Evolutionary conservation across 2,113 vertebrate genomes (phyloP).

Genomic region (Anas platyrhynchos): DNA sequence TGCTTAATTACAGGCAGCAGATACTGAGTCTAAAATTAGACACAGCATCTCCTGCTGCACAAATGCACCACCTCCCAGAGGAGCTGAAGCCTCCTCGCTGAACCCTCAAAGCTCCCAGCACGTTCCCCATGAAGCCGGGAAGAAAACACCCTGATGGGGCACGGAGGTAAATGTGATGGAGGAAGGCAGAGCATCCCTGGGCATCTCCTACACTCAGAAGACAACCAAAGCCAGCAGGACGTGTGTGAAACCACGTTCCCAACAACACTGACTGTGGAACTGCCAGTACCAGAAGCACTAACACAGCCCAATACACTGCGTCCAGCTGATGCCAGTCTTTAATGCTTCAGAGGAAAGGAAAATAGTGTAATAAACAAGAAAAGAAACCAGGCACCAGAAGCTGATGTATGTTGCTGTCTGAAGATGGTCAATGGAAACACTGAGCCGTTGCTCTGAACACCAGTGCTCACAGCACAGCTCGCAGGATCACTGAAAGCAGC

Average conservation of each 20-base stretch:
- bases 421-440: neutral
- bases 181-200: neutral
- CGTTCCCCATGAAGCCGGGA: accelerated
- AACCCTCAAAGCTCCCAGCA: neutral
- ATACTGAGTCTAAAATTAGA: accelerated
- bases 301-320: neutral
- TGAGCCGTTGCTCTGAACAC: too few relatives aligned
- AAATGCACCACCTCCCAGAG: neutral
- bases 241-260: neutral
- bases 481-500: neutral
- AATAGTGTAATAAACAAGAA: neutral
- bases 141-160: neutral
- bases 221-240: neutral
- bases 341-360: neutral
- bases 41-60: neutral
- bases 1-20: neutral
- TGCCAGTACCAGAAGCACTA: neutral
- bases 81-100: neutral
- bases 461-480: accelerated
- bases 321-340: neutral
- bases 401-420: neutral
- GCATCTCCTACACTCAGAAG: neutral
- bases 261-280: neutral
- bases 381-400: neutral
- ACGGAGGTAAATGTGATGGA: accelerated